Conservation (phyloP, 2,797 vertebrate genomes). For the Parauchenoglanis ngamensis region DNA sequence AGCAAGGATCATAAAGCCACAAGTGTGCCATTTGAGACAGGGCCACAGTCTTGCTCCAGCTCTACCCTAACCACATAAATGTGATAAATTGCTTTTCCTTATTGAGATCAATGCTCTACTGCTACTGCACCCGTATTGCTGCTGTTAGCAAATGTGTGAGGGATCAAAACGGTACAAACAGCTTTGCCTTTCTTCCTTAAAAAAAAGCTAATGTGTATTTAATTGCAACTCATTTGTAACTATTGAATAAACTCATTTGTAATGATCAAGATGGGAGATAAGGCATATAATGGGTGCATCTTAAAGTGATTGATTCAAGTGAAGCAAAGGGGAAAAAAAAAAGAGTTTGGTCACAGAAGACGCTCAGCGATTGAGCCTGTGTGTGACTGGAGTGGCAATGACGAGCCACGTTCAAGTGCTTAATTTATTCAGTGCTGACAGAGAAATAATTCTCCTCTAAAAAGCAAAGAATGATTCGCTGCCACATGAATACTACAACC, state of each 20-base stretch:
- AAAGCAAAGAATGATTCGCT: not conserved
- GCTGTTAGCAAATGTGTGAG: not conserved
- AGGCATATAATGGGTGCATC: slow-evolving; percentile 3
- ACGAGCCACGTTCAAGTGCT: not conserved
- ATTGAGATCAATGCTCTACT: not conserved
- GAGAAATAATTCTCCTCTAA: not conserved
- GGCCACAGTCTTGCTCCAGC: not conserved
- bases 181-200: not conserved
- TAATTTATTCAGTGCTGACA: not conserved
- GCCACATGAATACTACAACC: not conserved
- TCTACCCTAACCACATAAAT: not conserved
- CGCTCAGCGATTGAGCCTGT: not conserved
- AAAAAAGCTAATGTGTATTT: slow-evolving; percentile 17
- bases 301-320: not conserved
- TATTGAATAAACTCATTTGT: not conserved
- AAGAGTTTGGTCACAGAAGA: not conserved
- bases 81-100: slow-evolving; percentile 5
- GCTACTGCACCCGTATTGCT: not conserved
- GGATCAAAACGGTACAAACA: not conserved
- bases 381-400: slow-evolving; percentile 2
- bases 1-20: not conserved
- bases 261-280: slow-evolving; percentile 1
- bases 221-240: slow-evolving; percentile 31
- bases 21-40: not conserved
- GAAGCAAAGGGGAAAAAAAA: not conserved